phyloP scores from a whole-genome alignment of 2,888 invertebrate species.

The Sclerodermus sp. region DNA sequence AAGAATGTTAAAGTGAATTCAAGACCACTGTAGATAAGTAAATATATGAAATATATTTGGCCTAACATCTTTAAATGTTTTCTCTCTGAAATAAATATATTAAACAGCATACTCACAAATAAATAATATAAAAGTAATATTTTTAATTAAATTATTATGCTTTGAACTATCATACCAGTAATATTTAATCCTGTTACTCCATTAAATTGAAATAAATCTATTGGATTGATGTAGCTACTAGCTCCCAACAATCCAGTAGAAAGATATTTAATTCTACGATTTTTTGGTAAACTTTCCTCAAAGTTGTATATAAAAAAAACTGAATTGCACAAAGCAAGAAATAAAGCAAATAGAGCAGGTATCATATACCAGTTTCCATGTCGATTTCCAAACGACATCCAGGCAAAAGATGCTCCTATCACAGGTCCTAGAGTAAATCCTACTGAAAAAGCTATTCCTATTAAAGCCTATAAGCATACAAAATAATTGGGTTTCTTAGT shows the following conservation, averaged over 20 bases:
- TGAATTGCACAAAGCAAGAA: constrained; percentile 76
- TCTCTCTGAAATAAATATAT: constrained; percentile 63
- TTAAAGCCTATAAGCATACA: constrained; percentile 74
- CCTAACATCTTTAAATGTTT: constrained; percentile 70
- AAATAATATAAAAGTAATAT: constrained; percentile 1
- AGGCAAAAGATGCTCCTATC: constrained; percentile 88
- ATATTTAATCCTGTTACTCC: constrained; percentile 55
- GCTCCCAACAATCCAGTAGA: constrained; percentile 69
- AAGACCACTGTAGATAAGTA: constrained; percentile 93
- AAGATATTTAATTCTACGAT: constrained; percentile 70
- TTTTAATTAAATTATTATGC: not conserved
- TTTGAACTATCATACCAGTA: constrained; percentile 42
- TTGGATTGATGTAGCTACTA: constrained; percentile 66
- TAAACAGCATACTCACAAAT: no score
- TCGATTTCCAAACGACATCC: constrained; percentile 62
- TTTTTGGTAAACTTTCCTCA: constrained; percentile 82
- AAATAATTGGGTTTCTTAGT: not conserved
- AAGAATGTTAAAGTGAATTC: constrained; percentile 97
- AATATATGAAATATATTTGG: constrained; percentile 82
- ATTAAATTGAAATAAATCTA: constrained; percentile 63
- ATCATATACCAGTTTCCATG: constrained; percentile 75
- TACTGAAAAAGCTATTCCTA: constrained; percentile 95
- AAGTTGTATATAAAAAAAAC: constrained; percentile 72
- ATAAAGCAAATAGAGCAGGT: constrained; percentile 78
- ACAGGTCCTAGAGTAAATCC: constrained; percentile 97